These are phyloP conservation scores for Pygathrix nemaeus DNA, from an alignment of 2,113 vertebrate genomes.

Conservation along the genomic window DNA sequence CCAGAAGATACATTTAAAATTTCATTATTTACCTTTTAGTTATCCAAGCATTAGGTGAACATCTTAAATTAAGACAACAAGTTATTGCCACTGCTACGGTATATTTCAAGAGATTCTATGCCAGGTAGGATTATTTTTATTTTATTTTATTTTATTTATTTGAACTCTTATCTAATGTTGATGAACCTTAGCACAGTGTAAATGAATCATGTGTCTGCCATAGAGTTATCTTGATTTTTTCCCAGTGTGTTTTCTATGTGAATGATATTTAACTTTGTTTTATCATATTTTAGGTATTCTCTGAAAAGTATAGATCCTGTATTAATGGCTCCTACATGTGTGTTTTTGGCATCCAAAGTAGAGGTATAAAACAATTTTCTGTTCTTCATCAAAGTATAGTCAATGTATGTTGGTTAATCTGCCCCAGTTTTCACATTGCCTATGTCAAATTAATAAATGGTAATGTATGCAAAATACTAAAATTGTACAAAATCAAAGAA, in stretches of 20 bases:
- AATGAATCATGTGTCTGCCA: constrained; percentile 26
- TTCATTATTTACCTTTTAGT: constrained; percentile 85
- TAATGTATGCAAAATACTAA: constrained; percentile 42
- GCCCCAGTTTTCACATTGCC: neutral
- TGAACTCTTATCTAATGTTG: constrained; percentile 46
- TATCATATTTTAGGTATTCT: constrained; percentile 92
- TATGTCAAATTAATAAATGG: neutral
- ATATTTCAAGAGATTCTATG: constrained; percentile 99
- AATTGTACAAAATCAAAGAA: neutral
- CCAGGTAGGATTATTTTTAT: constrained; percentile 89
- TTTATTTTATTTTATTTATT: constrained; percentile 65
- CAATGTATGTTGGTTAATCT: neutral
- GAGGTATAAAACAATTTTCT: constrained; percentile 90
- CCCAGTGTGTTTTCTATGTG: neutral
- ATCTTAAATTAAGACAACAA: constrained; percentile 99
- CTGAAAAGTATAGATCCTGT: constrained; percentile 99
- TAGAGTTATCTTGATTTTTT: constrained; percentile 30
- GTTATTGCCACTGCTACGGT: constrained; percentile 99
- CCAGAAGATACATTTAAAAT: constrained; percentile 32
- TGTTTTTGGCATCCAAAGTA: constrained; percentile 99
- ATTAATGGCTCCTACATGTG: constrained; percentile 99
- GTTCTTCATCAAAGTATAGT: constrained; percentile 60
- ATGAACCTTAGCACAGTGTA: constrained; percentile 9
- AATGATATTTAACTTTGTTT: constrained; percentile 77
- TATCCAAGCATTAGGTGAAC: constrained; percentile 99